Base-by-base conservation (phyloP, 37 sponge, comb jelly and placozoan genomes). In the Cladorhizidae sp. region DNA sequence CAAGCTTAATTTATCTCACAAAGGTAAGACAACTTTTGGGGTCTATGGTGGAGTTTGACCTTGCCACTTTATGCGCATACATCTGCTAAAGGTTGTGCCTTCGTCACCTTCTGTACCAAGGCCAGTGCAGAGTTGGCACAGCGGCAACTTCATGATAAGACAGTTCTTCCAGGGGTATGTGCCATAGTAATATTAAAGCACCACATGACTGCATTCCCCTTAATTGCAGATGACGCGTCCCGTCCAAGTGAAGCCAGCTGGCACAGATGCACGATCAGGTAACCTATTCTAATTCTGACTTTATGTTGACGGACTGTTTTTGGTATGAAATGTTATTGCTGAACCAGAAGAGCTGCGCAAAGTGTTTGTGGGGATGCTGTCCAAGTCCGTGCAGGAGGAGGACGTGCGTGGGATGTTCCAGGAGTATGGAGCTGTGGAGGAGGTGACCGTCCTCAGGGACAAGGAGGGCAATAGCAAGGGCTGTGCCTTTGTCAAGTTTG, bases 351-450 rank as follows among this genome's bases (percentile, higher is more conserved):
- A 95, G 81, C 78, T 90, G 26, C 82, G 99, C 51, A 98, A 98
- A 65, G 91, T 98, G 49, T 98, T 98, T 86, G 92, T 98, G 39
- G 99, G 99, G 17, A 98, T 98, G 99, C 83, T 98, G 61, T 80
- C 88, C 49, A 98, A 98, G 84, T 87, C 83, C 26, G 70, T 45
- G 40, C 80, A 56, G 2, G 98, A 95, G 62, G 90, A 95, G 11
- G 92, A 93, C 35, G 80, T 98, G 14, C 56, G 78, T 43, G 70
- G 51, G 9, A 94, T 98, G 95, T 96, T 98, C 80, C 67, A 87
- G 59, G 84, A 79, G 20, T 98, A 78, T 81, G 99, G 99, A 0
- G 43, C 78, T 0, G 90, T 98, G 77, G 99, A 98, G 73, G 96
- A 96, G 67, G 76, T 95, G 31, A 95, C 96, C 23, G 93, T 98